Evolutionary conservation across 2,113 vertebrate species (phyloP).

Genomic region (Galeopterus variegatus): DNA sequence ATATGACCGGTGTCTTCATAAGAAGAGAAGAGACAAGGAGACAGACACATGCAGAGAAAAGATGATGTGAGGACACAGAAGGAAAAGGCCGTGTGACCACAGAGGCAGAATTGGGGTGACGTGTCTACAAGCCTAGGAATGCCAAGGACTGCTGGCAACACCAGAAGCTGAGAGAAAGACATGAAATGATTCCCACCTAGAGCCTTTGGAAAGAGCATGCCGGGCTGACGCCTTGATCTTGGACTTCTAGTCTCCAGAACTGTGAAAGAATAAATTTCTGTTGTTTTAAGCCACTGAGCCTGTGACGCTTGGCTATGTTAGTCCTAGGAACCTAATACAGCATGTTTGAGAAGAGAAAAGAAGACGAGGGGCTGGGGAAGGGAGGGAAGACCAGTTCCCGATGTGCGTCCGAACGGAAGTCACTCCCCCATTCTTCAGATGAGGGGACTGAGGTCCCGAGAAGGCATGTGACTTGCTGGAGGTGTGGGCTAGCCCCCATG

Average conservation of each 20-base stretch:
- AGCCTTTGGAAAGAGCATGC: neutral
- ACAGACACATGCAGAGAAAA: neutral
- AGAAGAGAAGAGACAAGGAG: neutral
- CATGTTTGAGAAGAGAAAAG: neutral
- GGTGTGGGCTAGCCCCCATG: too few species aligned
- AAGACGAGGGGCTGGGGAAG: neutral
- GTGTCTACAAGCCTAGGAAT: neutral
- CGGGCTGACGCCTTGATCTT: neutral
- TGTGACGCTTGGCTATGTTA: too few species aligned
- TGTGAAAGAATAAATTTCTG: neutral
- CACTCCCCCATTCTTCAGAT: neutral
- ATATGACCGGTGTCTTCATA: too few species aligned
- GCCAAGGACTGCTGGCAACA: accelerated
- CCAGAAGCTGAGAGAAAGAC: neutral
- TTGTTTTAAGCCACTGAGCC: neutral
- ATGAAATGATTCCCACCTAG: neutral
- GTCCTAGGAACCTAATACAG: neutral
- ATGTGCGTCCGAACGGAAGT: too few species aligned
- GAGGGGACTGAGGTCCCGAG: neutral
- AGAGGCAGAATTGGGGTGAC: neutral
- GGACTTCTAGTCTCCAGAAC: neutral
- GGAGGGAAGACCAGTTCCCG: neutral
- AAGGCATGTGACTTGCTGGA: too few species aligned
- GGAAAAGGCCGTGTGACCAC: neutral
- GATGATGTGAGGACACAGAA: too few species aligned